Evolutionary conservation across 2,113 vertebrate species (phyloP), one percentile per base, ranked within the genome.

Genomic region (Hydrolagus affinis): DNA sequence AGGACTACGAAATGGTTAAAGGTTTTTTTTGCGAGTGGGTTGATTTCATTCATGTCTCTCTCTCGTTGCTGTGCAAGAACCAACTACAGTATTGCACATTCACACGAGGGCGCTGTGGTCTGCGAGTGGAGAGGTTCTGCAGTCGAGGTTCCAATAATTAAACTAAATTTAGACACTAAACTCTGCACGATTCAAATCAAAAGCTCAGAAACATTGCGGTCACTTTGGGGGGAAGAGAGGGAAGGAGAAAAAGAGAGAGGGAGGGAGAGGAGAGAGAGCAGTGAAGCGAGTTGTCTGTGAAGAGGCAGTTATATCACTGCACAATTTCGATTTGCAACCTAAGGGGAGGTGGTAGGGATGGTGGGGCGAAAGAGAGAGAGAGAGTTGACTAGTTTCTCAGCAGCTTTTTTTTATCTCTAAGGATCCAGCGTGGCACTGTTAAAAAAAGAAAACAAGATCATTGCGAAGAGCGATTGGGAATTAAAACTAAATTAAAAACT

Each of bases 1-100:
- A n/a, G n/a, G n/a, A n/a, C n/a, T n/a, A n/a, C n/a, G n/a, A 21
- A 23, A 7, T 56, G 76, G 76, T 78, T 78, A 78, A 78, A 28
- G 44, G 23, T 21, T 57, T 72, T 21, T 74, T 14, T 15, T 15
- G 15, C 11, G 15, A 32, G n/a, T n/a, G 9, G 59, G 23, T 23
- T 28, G 0, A 44, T 15, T 32, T 62, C 0, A 8, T 59, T 28
- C n/a, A n/a, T n/a, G n/a, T n/a, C n/a, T n/a, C n/a, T n/a, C n/a
- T n/a, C n/a, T n/a, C n/a, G n/a, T n/a, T n/a, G n/a, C n/a, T n/a
- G n/a, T n/a, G n/a, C n/a, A n/a, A n/a, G n/a, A n/a, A n/a, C n/a
- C n/a, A n/a, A n/a, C n/a, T n/a, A n/a, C n/a, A n/a, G n/a, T n/a
- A n/a, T n/a, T n/a, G n/a, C n/a, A n/a, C n/a, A n/a, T n/a, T n/a